Evolutionary conservation across 2,797 vertebrate species (phyloP), one percentile per base, ranked within the genome.

Genomic region (Iguana delicatissima): DNA sequence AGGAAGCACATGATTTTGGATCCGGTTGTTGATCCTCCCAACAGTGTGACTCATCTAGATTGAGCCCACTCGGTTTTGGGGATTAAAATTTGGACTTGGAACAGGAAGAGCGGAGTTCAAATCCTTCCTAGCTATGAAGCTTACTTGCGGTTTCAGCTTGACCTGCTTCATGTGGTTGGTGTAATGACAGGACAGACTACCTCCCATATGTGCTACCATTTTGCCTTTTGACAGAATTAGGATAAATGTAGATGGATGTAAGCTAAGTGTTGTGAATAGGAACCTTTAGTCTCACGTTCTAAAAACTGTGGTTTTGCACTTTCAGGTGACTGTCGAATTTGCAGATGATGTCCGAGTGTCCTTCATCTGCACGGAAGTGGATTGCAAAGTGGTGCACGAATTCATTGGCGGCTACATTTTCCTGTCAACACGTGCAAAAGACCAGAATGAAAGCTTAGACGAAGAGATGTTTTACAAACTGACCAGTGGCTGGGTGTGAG

Each of bases 381-480:
- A 99, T 96, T 99, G 99, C 93, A 99, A 99, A 93, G 99, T 99
- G 95, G 99, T 99, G 57, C 99, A 99, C 46, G 99, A 99, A 96
- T 99, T 99, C 97, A 99, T 99, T 3, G 99, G 99, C 0, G 99
- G 99, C 90, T 99, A 99, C 97, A 99, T 99, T 96, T 99, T 99
- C 97, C 95, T 99, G 93, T 99, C 99, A 22, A 99, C 99, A 0
- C 98, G 99, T 1, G 99, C 99, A 57, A 99, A 99, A 97, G 99
- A 99, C 97, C 99, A 99, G 97, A 99, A 99, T 24, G 99, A 99
- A 97, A 99, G 99, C 91, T 97, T 99, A 93, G 99, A 99, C 0
- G 99, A 99, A 95, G 99, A 99, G 97, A 99, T 99, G 99, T 99
- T 99, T 98, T 99, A 99, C 97, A 99, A 99, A 98, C 98, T 99